These are phyloP conservation scores for Pollenia labialis DNA, from an alignment of 2,888 invertebrate species.

Conservation along the genomic window DNA sequence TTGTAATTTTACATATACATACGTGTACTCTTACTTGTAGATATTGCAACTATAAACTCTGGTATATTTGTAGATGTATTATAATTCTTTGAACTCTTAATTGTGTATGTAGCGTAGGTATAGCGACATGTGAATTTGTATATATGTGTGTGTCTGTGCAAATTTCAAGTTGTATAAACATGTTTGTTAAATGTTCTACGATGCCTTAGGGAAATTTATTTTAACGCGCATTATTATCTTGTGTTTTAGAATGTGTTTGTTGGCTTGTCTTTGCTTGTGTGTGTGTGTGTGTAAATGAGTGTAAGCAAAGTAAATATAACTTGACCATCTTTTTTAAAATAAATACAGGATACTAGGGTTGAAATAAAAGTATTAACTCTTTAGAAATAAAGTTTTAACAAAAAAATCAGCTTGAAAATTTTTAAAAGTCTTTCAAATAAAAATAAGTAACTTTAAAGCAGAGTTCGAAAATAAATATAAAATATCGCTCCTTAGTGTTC, in stretches of 20 bases:
- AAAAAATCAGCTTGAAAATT: no score
- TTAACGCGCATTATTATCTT: slow-evolving; percentile 68
- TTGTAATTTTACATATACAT: neutral
- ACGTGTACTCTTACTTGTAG: neutral
- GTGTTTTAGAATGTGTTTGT: slow-evolving; percentile 38
- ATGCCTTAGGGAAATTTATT: slow-evolving; percentile 72
- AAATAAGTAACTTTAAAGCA: no score
- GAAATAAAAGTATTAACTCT: no score
- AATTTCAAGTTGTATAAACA: slow-evolving; percentile 48
- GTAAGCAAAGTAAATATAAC: neutral
- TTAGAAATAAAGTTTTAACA: no score
- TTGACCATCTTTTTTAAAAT: slow-evolving; percentile 25
- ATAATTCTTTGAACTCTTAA: neutral
- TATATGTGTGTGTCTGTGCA: neutral
- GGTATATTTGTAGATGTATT: neutral
- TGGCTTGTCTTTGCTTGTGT: neutral
- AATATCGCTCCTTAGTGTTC: no score
- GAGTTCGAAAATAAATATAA: no score
- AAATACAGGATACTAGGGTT: no score
- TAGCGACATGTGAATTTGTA: neutral
- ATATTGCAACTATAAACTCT: neutral
- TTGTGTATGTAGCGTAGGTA: neutral
- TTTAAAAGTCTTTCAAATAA: no score
- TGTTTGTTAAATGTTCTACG: slow-evolving; percentile 64
- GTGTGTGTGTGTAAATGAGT: neutral